Conservation (phyloP, 35 echinoderm and acorn worm species). For the Ptychodera flava region DNA sequence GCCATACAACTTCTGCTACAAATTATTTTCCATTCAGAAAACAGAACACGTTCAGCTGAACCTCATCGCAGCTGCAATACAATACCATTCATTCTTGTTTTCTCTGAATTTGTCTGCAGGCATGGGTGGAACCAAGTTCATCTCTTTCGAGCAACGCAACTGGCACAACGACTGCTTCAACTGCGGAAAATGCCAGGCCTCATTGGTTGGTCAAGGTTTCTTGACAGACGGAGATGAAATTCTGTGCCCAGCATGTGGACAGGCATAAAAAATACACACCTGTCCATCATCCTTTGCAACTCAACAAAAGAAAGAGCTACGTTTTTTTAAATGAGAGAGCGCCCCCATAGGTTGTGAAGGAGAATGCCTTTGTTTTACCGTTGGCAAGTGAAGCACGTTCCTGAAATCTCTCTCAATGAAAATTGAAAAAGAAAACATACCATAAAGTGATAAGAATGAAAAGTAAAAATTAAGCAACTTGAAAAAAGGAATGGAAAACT, state of each 20-base stretch:
- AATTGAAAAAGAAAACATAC: background rate
- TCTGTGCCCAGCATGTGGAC: slow-evolving; percentile 69
- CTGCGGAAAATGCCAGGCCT: slow-evolving; percentile 53
- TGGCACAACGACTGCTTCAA: slow-evolving; percentile 83
- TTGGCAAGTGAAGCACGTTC: background rate
- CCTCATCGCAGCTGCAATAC: no score
- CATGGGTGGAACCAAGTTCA: slow-evolving; percentile 61
- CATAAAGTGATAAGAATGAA: background rate
- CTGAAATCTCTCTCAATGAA: background rate
- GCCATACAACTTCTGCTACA: no score
- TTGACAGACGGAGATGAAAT: slow-evolving; percentile 70
- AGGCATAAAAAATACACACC: slow-evolving; percentile 12
- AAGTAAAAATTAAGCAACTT: background rate
- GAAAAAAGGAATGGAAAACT: background rate
- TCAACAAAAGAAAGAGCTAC: background rate
- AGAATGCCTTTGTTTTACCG: background rate
- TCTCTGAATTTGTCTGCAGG: slow-evolving; percentile 32
- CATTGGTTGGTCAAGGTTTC: slow-evolving; percentile 72
- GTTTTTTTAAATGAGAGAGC: background rate
- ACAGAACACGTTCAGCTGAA: no score
- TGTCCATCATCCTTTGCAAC: no score
- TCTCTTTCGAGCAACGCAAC: slow-evolving; percentile 72
- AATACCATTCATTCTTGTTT: no score
- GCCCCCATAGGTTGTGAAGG: background rate
- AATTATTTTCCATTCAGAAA: no score